Base-by-base conservation (phyloP, 2,888 invertebrate genomes). In the Eumacrocentrus americanus region DNA sequence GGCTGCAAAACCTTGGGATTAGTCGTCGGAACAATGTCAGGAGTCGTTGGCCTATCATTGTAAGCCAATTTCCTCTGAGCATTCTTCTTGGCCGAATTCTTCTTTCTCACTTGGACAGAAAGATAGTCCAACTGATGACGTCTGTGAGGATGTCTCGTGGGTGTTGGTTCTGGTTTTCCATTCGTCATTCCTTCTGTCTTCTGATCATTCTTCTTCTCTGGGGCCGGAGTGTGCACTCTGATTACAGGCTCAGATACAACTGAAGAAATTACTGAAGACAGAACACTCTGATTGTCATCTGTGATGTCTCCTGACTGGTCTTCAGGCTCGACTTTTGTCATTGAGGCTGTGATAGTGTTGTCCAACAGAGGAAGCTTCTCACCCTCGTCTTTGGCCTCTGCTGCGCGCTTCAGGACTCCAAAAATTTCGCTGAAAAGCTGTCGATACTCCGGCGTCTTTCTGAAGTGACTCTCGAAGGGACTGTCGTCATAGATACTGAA, bases 391-490 rank as follows among this genome's bases (percentile, higher is more conserved):
- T 91, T 92, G 63, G 90, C 91, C 70, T 90, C 91, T 1, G 92
- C 92, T 0, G 92, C 92, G 70, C 92, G 89, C 77, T 92, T 92
- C 12, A 94, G 82, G 6, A 92, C 91, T 18, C 88, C 88, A 77
- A 92, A 92, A 62, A 94, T 93, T 78, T 94, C 92, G 70, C 90
- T 89, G 79, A 93, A 94, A 4, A 92, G 78, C 71, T 89, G 89
- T 2, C 90, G 85, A 76, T 92, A 92, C 74, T 93, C 91, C 0
- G 92, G 93, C 23, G 91, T 87, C 77, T 91, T 91, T 14, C 90
- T 87, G 85, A 93, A 93, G 55, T 91, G 86, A 67, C 90, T 89
- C 73, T 92, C 91, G 77, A 92, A 88, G 0, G 91, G 90, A 72
- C 88, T 91, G 62, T 84, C 84, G 72, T 91, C 91, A 75, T 92